Base-by-base conservation (phyloP, 2,797 vertebrate species). In the Cephalopachus bancanus region DNA sequence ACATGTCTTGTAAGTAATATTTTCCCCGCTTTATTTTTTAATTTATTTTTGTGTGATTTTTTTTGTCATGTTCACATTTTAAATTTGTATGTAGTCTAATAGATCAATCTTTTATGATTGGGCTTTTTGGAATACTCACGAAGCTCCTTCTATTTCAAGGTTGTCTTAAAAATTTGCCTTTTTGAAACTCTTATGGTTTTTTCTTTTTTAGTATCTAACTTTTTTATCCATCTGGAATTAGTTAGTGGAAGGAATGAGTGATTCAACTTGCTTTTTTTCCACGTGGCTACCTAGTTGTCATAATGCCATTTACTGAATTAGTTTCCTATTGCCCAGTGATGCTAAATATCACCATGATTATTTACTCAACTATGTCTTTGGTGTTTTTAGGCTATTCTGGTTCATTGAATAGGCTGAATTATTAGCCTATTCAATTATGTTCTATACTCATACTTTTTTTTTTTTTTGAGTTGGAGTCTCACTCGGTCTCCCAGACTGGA, bases 131-230 rank as follows among this genome's bases (percentile, higher is more conserved):
- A 60, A 9, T 64, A 28, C 16, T 91, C 88, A 78, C 79, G 30
- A 51, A 78, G 19, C 30, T 10, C 7, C 20, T 95, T 88, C 22
- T 3, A n/a, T 7, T 89, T 30, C 24, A 79, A 83, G 28, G 75
- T 78, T 83, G 87, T 91, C 93, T 96, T 65, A 11, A 19, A 89
- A 75, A 71, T 59, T 85, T 14, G 94, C 10, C 22, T 65, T 59
- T 79, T 92, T 91, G 67, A 72, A 90, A 75, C 83, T 88, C 20
- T 60, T 69, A 59, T 75, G 7, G 1, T 59, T 44, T 76, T 33
- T 89, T 53, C 62, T 90, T 72, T 93, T 95, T 87, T 72, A 76
- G 51, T 67, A 26, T 90, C 96, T 87, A 71, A 53, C 30, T 33
- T 80, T 89, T 90, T 86, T 71, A 26, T 62, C 33, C 26, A 65